Evolutionary conservation across 2,797 vertebrate genomes (phyloP), one percentile per base, ranked within the genome.

Genomic region (Sebastolobus alascanus): DNA sequence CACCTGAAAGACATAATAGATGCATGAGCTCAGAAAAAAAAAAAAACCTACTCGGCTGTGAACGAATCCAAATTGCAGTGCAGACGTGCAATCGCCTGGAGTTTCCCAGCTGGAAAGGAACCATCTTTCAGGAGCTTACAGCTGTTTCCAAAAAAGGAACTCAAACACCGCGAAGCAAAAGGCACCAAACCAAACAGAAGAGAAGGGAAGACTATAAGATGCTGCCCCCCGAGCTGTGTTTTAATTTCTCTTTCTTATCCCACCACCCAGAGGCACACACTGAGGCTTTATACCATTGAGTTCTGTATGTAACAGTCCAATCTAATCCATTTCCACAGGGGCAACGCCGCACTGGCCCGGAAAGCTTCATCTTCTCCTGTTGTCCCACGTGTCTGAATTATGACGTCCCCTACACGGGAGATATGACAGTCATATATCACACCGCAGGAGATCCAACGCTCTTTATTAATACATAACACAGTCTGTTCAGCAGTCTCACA

Each of bases 251-350:
- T 74, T 71, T 65, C 67, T 77, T 50, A 77, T 81, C 69, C 79
- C 67, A 3, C 64, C 69, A 80, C 79, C 85, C 75, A 52, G 12
- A 72, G 73, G 76, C 55, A 12, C 72, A 77, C 73, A 58, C 18
- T 38, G 56, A 50, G 43, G 27, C 29, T n/a, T 13, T 59, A 25
- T 97, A 99, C 98, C 97, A 96, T 93, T 79, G 96, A 94, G 75
- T 95, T 93, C 8, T 88, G 92, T 78, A 99, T 91, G 73, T 94
- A 96, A 77, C 97, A 84, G 89, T 99, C 97, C 71, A 99, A 92
- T 66, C 97, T 94, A 85, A 97, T 96, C 98, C 98, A 99, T 63
- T 95, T 96, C 89, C 92, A 87, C 85, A 96, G 93, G 72, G 97
- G 96, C 82, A 98, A 68, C 35, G 68, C 87, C 16, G 94, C 92